Percentiles rank a stretch among this genome's conserved stretches.
Evolutionary conservation across 2,888 invertebrate genomes (phyloP).

Genomic region (Pherbina coryleti): DNA sequence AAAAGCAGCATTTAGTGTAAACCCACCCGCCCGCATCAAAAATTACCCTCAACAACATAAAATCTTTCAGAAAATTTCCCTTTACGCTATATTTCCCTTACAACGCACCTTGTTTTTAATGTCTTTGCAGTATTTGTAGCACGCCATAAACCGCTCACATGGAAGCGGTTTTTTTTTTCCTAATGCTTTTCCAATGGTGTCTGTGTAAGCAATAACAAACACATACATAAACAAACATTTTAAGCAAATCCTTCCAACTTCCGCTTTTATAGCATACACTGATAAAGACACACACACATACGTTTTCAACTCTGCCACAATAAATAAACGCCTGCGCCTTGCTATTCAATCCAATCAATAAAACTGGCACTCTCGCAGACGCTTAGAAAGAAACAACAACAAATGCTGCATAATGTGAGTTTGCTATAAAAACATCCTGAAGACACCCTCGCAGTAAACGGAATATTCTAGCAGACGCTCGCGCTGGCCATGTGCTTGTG

Average conservation of each 20-base stretch:
- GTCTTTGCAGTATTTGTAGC: constrained; percentile 26
- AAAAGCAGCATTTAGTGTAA: too few relatives aligned
- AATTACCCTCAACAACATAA: background rate
- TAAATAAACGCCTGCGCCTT: constrained; percentile 20
- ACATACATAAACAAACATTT: background rate
- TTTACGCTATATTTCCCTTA: background rate
- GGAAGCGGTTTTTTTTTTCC: background rate
- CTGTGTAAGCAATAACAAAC: background rate
- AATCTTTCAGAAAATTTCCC: background rate
- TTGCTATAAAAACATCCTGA: constrained; percentile 21
- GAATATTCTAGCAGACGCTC: background rate
- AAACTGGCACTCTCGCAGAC: constrained; percentile 14
- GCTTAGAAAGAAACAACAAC: background rate
- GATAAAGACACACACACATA: background rate
- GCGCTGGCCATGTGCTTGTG: background rate
- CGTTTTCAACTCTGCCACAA: background rate
- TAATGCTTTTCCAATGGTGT: background rate
- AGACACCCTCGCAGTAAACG: background rate
- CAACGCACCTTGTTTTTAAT: constrained; percentile 18
- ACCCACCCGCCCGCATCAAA: background rate
- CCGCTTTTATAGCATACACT: background rate
- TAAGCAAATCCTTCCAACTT: constrained; percentile 16
- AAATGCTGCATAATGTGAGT: constrained; percentile 28
- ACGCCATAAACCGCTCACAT: constrained; percentile 12
- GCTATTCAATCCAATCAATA: constrained; percentile 14